These are phyloP conservation scores for Azorinus chamasolen DNA, from an alignment of 2,888 invertebrate genomes.

Conservation along the genomic window DNA sequence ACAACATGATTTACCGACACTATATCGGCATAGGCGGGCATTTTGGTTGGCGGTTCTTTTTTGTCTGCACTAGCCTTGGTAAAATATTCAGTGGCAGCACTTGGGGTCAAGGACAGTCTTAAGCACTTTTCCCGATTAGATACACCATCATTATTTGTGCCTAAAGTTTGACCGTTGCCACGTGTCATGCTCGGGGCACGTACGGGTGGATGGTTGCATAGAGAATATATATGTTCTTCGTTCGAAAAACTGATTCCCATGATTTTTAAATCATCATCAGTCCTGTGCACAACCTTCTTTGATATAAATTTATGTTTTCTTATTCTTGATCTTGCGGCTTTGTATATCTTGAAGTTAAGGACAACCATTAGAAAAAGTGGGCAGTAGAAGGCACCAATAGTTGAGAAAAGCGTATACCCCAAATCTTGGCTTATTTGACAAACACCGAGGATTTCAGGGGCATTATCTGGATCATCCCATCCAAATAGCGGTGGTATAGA, in stretches of 20 bases:
- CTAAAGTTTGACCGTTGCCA: conserved; percentile 30
- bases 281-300: conserved; percentile 23
- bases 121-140: conserved; percentile 29
- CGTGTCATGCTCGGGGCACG: conserved; percentile 38
- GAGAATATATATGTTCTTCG: conserved; percentile 76
- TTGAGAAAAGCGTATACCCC: conserved; percentile 97
- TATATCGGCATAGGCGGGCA: not conserved
- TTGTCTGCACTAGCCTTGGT: conserved; percentile 6
- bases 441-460: conserved; percentile 86
- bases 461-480: conserved; percentile 77
- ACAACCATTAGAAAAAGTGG: conserved; percentile 97
- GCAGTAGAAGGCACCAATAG: conserved; percentile 98
- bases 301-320: conserved; percentile 87
- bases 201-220: conserved; percentile 66
- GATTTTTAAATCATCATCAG: conserved; percentile 64
- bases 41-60: conserved; percentile 1
- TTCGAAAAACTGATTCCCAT: conserved; percentile 73
- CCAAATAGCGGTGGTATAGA: conserved; percentile 96
- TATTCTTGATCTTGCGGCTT: conserved; percentile 95
- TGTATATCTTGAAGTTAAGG: conserved; percentile 98
- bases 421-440: conserved; percentile 97
- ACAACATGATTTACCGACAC: not conserved
- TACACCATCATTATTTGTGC: conserved; percentile 13
- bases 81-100: no score
- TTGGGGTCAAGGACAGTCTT: conserved; percentile 22